phyloP scores from a whole-genome alignment of 1,140 invertebrate genomes.

The Lineus longissimus region DNA sequence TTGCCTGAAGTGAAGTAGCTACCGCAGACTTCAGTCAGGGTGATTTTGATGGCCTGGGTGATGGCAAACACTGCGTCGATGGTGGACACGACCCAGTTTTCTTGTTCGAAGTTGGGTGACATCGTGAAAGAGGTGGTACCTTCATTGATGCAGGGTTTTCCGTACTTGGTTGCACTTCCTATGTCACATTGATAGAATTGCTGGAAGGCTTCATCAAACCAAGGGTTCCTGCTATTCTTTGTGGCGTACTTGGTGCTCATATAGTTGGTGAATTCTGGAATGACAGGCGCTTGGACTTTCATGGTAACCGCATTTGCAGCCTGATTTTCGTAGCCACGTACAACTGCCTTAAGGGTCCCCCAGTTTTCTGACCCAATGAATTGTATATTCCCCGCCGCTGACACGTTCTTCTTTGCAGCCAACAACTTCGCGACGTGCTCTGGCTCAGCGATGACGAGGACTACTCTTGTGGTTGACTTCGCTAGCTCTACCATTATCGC shows the following conservation, averaged over 20 bases:
- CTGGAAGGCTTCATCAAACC: slow-evolving; percentile 38
- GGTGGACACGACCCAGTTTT: slow-evolving; percentile 34
- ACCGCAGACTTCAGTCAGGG: slow-evolving; percentile 36
- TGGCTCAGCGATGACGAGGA: background rate
- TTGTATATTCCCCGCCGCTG: slow-evolving; percentile 17
- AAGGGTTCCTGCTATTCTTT: slow-evolving; percentile 19
- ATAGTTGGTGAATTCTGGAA: slow-evolving; percentile 22
- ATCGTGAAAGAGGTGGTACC: slow-evolving; percentile 15
- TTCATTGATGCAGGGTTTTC: slow-evolving; percentile 13
- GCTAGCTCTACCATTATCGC: background rate
- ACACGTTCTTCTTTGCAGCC: slow-evolving; percentile 17
- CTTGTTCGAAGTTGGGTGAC: slow-evolving; percentile 21
- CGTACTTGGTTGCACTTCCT: slow-evolving; percentile 31
- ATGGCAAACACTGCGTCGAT: slow-evolving; percentile 44
- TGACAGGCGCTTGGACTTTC: slow-evolving; percentile 19
- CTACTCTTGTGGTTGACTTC: background rate
- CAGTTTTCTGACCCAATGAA: slow-evolving; percentile 23
- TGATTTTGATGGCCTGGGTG: slow-evolving; percentile 29
- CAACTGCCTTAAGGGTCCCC: background rate
- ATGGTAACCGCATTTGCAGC: background rate
- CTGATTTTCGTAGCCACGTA: background rate
- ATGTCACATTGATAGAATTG: slow-evolving; percentile 36
- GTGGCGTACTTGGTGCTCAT: slow-evolving; percentile 12
- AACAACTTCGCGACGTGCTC: background rate
- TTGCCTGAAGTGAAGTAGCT: slow-evolving; percentile 13